A percentile compares a stretch with the other conserved stretches of the same genome.
Conservation (phyloP, 1,140 invertebrate genomes). For the Rhopalosiphum maidis region DNA sequence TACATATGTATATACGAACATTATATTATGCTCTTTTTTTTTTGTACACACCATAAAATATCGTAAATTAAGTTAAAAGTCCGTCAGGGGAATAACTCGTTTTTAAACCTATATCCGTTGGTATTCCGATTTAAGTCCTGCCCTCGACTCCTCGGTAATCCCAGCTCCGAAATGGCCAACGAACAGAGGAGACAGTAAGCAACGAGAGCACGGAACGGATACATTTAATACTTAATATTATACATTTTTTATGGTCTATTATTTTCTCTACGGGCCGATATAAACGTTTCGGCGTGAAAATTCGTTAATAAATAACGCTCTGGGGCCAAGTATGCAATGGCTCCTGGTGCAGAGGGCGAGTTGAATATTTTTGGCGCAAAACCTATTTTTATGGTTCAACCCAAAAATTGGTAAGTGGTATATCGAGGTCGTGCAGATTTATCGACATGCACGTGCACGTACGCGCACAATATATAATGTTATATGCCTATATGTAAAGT, state of each 20-base stretch:
- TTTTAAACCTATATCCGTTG: constrained; percentile 32
- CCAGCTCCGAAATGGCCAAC: background rate
- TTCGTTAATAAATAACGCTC: constrained; percentile 41
- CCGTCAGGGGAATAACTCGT: constrained; percentile 44
- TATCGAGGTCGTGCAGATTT: background rate
- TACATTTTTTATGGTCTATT: constrained; percentile 48
- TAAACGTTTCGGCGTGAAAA: constrained; percentile 44
- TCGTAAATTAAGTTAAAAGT: constrained; percentile 50
- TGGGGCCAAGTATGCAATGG: background rate
- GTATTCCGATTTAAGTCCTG: constrained; percentile 20
- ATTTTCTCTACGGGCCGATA: constrained; percentile 35
- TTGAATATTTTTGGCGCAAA: constrained; percentile 18
- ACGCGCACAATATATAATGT: background rate
- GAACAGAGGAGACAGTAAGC: background rate
- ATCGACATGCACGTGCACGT: background rate
- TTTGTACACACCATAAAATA: constrained; percentile 6
- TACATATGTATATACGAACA: background rate
- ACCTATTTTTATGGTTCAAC: constrained; percentile 24
- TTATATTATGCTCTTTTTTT: background rate
- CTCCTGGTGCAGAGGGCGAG: background rate
- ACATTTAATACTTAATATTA: constrained; percentile 51
- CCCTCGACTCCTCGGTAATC: constrained; percentile 34
- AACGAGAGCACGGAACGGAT: background rate
- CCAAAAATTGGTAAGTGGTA: background rate
- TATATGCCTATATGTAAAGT: background rate